phyloP scores from a whole-genome alignment of 2,113 vertebrate genomes.

The Apteryx owenii region DNA sequence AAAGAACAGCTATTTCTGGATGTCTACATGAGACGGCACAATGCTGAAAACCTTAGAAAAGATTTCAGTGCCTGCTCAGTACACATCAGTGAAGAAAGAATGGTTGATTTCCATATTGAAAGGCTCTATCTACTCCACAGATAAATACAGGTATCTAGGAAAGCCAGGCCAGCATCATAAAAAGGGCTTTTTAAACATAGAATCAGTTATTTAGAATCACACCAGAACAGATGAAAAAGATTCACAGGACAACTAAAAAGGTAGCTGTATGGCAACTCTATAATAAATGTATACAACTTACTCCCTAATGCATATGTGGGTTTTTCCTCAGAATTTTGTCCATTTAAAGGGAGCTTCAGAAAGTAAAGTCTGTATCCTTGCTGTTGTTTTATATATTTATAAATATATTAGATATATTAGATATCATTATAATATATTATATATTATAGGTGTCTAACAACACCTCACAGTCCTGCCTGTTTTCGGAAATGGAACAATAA shows the following conservation, averaged over 20 bases:
- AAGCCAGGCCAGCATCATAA: not conserved
- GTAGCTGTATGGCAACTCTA: fast-evolving
- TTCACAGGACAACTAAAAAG: not conserved
- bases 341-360: not conserved
- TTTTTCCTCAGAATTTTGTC: not conserved
- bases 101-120: not conserved
- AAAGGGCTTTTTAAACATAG: not conserved
- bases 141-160: not conserved
- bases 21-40: not conserved
- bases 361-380: not conserved
- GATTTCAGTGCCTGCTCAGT: not conserved
- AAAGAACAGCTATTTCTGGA: not conserved
- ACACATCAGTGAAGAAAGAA: not conserved
- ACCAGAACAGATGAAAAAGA: not conserved
- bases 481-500: not conserved
- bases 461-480: not conserved
- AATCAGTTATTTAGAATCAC: not conserved
- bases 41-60: not conserved
- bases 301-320: not conserved
- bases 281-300: not conserved
- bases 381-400: not conserved
- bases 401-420: too few relatives aligned
- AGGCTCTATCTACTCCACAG: fast-evolving
- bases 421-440: too few relatives aligned
- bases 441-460: not conserved